phyloP scores from a whole-genome alignment of 23 tunicate species.

The Halocynthia aurantium region DNA sequence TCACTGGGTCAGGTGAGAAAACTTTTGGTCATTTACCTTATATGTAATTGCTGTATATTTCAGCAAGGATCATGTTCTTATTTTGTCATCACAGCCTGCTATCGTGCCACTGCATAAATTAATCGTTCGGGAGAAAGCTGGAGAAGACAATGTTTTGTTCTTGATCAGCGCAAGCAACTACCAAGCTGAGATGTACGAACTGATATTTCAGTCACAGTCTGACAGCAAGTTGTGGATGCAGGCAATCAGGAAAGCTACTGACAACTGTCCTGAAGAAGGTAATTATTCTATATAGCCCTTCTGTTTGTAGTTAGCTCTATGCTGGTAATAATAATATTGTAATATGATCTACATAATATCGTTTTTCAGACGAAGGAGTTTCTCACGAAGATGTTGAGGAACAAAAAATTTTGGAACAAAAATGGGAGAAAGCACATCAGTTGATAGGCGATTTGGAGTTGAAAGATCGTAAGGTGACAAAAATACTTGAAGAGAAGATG shows the following conservation, averaged over 20 bases:
- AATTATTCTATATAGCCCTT: background rate
- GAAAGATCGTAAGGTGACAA: conserved; percentile 46
- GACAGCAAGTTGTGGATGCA: conserved; percentile 62
- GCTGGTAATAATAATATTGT: background rate
- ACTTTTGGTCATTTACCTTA: background rate
- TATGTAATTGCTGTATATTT: background rate
- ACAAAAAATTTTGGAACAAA: conserved; percentile 43
- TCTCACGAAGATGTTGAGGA: conserved; percentile 68
- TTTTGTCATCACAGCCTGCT: conserved; percentile 42
- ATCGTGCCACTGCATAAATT: conserved; percentile 71
- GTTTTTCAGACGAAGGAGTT: conserved; percentile 54
- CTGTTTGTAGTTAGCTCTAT: background rate
- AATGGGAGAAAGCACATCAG: conserved; percentile 34
- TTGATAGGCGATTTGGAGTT: conserved; percentile 48
- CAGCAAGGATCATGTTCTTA: background rate
- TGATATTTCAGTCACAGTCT: conserved; percentile 26
- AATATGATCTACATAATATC: background rate
- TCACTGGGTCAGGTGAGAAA: conserved; percentile 54
- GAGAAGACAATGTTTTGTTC: conserved; percentile 57
- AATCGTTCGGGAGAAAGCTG: conserved; percentile 81
- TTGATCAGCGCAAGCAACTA: conserved; percentile 54
- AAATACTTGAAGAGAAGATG: conserved; percentile 70
- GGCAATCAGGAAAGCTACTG: conserved; percentile 44
- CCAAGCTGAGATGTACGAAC: conserved; percentile 55
- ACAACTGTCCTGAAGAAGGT: conserved; percentile 85